Base-by-base conservation (phyloP, 2,888 invertebrate genomes). In the Serrognathus titanus region DNA sequence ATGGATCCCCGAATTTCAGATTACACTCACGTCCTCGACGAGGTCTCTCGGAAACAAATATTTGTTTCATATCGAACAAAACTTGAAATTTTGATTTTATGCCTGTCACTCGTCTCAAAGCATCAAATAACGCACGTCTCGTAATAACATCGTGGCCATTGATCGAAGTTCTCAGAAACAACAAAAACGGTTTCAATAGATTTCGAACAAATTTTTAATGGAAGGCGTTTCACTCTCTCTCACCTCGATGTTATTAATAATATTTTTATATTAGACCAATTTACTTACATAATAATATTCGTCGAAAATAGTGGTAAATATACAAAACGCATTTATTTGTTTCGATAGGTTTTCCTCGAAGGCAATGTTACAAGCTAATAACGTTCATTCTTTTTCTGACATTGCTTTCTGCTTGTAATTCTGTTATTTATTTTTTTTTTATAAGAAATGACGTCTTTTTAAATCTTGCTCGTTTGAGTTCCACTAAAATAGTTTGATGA, bases 81-180 rank as follows among this genome's bases (percentile, higher is more conserved):
- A 43, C 43, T 35, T 48, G 38, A 47, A 39, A 53, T 53, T 39
- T 39, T 40, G 49, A 54, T 54, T 54, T 54, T 48, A 54, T 49
- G 54, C 43, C 12, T 54, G 54, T 49, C 54, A 36, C 37, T 54
- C 54, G 49, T 5, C 20, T 43, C 49, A 10, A 41, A 43, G 48
- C 54, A 31, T 31, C 24, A 6, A 31, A 31, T 31, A 31, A 31
- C 24, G 24, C 24, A 4, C 24, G 24, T 31, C 24, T 31, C 24
- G 24, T 31, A 31, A 31, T 3, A 31, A 31, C 24, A 31, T 7
- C 24, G 24, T 31, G 7, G 24, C 24, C 35, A 37, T 54, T 54
- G 54, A 54, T 54, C 48, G 49, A 49, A 54, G 48, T 54, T 54
- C 54, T 43, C n/a, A 48, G 54, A 54, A 54, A 43, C 48, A 52